Evolutionary conservation across 1,140 invertebrate genomes (phyloP).

Genomic region (Cherax quadricarinatus): DNA sequence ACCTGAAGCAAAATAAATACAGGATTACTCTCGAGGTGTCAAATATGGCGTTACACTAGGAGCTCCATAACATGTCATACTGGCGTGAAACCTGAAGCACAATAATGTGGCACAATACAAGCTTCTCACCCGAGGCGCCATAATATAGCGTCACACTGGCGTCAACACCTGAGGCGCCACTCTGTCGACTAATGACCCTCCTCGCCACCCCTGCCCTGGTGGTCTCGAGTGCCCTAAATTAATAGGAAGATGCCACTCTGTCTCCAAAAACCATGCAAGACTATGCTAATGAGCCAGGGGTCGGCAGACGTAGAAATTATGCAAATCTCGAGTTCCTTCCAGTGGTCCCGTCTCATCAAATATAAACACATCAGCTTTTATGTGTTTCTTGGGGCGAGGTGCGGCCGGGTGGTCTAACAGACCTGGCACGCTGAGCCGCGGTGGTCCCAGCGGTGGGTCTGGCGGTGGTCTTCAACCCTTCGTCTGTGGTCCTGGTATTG

Average conservation of each 20-base stretch:
- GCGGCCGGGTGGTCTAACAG: slow-evolving; percentile 49
- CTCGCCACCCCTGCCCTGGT: slow-evolving; percentile 24
- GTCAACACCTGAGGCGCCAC: slow-evolving; percentile 18
- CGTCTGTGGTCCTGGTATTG: background rate
- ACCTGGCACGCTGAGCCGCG: slow-evolving; percentile 15
- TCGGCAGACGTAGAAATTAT: slow-evolving; percentile 62
- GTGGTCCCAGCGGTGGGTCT: slow-evolving; percentile 39
- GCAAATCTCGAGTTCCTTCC: slow-evolving; percentile 49
- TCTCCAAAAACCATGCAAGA: slow-evolving; percentile 65
- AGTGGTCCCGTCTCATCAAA: slow-evolving; percentile 60
- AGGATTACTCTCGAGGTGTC: too few relatives aligned
- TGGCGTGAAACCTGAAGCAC: too few relatives aligned
- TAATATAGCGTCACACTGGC: background rate
- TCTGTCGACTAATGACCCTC: background rate
- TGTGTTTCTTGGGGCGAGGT: slow-evolving; percentile 49
- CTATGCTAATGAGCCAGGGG: slow-evolving; percentile 48
- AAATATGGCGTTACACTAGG: too few relatives aligned
- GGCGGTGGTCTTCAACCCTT: background rate
- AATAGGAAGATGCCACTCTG: slow-evolving; percentile 45
- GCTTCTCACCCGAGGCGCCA: slow-evolving; percentile 11
- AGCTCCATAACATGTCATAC: too few relatives aligned
- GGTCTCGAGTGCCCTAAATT: slow-evolving; percentile 48
- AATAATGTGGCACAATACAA: background rate
- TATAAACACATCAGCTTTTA: slow-evolving; percentile 62
- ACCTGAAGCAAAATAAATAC: too few relatives aligned